These are phyloP conservation scores for Mythimna loreyi DNA, from an alignment of 2,888 invertebrate genomes.

Conservation along the genomic window DNA sequence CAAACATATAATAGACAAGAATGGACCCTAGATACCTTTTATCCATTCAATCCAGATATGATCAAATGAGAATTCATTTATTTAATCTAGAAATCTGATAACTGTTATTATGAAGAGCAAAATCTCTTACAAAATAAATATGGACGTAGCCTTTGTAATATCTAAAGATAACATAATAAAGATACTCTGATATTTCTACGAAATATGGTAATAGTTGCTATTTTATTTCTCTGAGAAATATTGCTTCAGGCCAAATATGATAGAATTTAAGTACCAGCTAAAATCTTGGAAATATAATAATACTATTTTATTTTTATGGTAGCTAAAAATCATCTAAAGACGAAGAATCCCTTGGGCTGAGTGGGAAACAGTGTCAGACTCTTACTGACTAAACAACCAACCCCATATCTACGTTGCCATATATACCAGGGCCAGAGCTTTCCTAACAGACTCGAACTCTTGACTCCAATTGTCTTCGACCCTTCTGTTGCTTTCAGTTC, in stretches of 20 bases:
- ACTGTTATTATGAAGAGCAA: constrained; percentile 10
- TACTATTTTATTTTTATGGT: no score
- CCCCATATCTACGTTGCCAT: no score
- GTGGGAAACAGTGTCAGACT: no score
- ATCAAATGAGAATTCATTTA: neutral
- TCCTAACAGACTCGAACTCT: no score
- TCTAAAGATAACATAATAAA: constrained; percentile 30
- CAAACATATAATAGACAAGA: no score
- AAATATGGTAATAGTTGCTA: constrained; percentile 13
- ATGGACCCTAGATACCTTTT: neutral
- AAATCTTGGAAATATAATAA: constrained; percentile 4
- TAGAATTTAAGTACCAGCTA: constrained; percentile 21
- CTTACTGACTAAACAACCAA: no score
- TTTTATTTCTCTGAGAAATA: constrained; percentile 19
- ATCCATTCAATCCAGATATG: neutral
- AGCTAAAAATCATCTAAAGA: no score
- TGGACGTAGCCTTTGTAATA: constrained; percentile 10
- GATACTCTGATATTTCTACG: constrained; percentile 5
- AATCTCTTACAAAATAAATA: constrained; percentile 16
- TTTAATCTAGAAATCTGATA: constrained; percentile 15
- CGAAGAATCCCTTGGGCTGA: no score
- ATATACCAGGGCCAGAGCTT: no score
- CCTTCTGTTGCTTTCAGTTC: no score
- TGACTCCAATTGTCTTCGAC: no score
- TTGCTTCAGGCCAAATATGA: constrained; percentile 18